Evolutionary conservation across 2,113 vertebrate genomes (phyloP), one percentile per base, ranked within the genome.

Genomic region (Gavialis gangeticus): DNA sequence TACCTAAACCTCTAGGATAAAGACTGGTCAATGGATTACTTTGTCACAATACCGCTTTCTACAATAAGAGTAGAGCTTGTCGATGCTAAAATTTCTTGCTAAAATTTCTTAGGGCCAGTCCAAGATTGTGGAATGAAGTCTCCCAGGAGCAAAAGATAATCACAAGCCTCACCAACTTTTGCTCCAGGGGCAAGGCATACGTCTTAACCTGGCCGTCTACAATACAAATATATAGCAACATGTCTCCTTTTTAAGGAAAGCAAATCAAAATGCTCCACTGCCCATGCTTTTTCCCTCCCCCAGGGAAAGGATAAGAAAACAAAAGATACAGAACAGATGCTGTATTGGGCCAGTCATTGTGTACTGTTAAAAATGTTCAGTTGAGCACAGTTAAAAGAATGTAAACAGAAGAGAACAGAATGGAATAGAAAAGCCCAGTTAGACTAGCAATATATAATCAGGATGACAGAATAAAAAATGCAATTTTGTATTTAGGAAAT

Each of bases 371-470:
- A 46, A 46, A 46, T 46, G 46, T 46, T 46, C 46, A 46, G 46
- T 46, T 46, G 46, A 46, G 46, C 46, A 46, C 46, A 46, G 46
- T 46, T 46, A 46, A 46, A 46, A 46, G 46, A 57, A n/a, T 57
- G 75, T 27, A 56, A 56, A n/a, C 27, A 77, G 27, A 77, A 77
- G 56, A 21, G 27, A 77, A 30, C 28, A 77, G 28, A 77, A 77
- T 55, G 56, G 75, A 57, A 55, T 28, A 30, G 75, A 77, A 57
- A n/a, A 57, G 17, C 54, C 89, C 82, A 56, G 78, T n/a, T 16
- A 58, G 69, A 82, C 91, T 91, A 91, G 59, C 59, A 85, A 71
- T 69, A 84, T 82, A 60, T 28, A 88, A 85, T 94, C 92, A 87
- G 90, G 91, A 77, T 76, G 79, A 88, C 21, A 73, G 58, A 91